Conservation (phyloP, 2,113 vertebrate genomes). For the Crocuta crocuta region DNA sequence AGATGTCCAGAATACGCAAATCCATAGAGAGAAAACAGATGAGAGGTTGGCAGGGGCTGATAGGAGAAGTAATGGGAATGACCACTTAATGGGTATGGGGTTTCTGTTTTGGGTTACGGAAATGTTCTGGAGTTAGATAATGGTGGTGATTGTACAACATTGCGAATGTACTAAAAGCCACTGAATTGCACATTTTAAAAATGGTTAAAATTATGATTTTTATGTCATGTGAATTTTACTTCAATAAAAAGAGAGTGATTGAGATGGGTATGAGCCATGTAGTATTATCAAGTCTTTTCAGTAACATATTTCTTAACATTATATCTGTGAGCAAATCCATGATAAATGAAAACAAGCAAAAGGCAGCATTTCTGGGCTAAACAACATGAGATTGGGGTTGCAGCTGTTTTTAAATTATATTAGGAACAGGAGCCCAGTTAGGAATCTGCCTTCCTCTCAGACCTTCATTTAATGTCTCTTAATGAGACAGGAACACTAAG, state of each 20-base stretch:
- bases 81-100: background rate
- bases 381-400: background rate
- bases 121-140: background rate
- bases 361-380: background rate
- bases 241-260: background rate
- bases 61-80: background rate
- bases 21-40: background rate
- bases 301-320: background rate
- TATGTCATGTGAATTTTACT: constrained; percentile 20
- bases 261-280: background rate
- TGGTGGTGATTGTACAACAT: background rate
- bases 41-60: background rate
- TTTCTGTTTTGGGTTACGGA: background rate
- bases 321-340: background rate
- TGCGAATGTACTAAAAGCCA: background rate
- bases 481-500: background rate
- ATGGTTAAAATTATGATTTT: background rate
- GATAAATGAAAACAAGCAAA: background rate
- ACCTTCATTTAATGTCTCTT: background rate
- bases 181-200: background rate
- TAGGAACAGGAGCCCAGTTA: background rate
- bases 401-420: constrained; percentile 7
- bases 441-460: background rate
- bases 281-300: background rate
- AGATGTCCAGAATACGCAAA: background rate